phyloP scores from a whole-genome alignment of 1,140 invertebrate species.

The Achroia grisella region DNA sequence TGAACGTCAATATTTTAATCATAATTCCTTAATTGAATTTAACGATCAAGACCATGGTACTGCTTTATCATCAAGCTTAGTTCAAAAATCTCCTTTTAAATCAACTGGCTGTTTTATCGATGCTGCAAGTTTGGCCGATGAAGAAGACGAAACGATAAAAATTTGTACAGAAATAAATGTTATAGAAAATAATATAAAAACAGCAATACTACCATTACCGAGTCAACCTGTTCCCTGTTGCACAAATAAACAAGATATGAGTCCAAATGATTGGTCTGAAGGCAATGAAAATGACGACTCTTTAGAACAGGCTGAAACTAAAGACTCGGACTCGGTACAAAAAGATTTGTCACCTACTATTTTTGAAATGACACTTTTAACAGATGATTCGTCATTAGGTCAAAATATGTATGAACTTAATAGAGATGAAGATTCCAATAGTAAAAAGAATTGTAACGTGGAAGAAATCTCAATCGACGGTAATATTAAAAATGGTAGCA shows the following conservation, averaged over 20 bases:
- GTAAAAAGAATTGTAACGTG: not conserved
- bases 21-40: constrained; percentile 3
- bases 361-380: constrained; percentile 51
- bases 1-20: constrained; percentile 28
- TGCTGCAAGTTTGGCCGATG: constrained; percentile 81
- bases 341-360: constrained; percentile 55
- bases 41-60: constrained; percentile 5
- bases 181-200: constrained; percentile 7
- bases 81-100: constrained; percentile 34
- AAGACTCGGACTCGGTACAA: constrained; percentile 41
- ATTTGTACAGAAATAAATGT: constrained; percentile 2
- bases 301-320: constrained; percentile 44
- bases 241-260: constrained; percentile 36
- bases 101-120: constrained; percentile 80
- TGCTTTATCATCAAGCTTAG: constrained; percentile 12
- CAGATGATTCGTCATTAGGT: constrained; percentile 43
- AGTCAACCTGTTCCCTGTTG: constrained; percentile 43
- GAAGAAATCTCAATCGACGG: constrained; percentile 6
- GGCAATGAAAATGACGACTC: constrained; percentile 58
- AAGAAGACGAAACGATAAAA: constrained; percentile 65
- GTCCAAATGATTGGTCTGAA: constrained; percentile 48
- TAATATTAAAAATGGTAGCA: constrained; percentile 11
- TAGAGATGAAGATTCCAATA: not conserved
- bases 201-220: constrained; percentile 11
- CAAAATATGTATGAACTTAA: constrained; percentile 17